Base-by-base conservation (phyloP, 64 coral and sea anemone species). In the Catalaphyllia jardinei region DNA sequence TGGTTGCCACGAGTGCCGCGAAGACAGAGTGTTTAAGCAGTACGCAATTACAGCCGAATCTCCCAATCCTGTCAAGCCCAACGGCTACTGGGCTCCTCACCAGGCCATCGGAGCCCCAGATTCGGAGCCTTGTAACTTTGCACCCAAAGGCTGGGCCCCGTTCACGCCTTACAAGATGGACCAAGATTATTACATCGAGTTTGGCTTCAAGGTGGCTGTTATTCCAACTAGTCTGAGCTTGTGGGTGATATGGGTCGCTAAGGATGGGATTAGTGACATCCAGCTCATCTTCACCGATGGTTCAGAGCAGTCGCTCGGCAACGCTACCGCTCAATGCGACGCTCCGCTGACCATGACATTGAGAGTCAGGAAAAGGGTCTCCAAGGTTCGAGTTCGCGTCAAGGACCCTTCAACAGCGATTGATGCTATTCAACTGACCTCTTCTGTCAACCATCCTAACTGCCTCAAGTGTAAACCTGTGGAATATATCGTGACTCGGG, bases 321-420 rank as follows among this genome's bases (percentile, higher is more conserved):
- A 93, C 24, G 94, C 88, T 33, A 95, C 97, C 33, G 97, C 94
- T 72, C 97, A 99, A 74, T 99, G 97, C 22, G 97, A 95, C 28
- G 59, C 82, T 29, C 97, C 94, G 14, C 88, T 95, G 61, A 99
- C 94, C 24, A 93, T 93, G 63, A 52, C 91, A 24, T 83, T 99
- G 11, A 90, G 88, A 74, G 89, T 89, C 12, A 74, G 83, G 35
- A 99, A 95, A 76, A 95, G 91, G 54, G 94, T 99, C 20, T 71
- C 88, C 7, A 93, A 88, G 35, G 73, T 95, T 29, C 91, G 94
- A 33, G 88, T 99, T 30, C 76, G 95, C 57, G 74, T 95, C 19
- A 83, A 82, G 2, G 65, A 86, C 1, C 67, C 54, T 19, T 86
- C 15, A 10, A 91, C 93, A 18, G 89, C 86, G 28, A 95, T 99